phyloP scores from a whole-genome alignment of 37 sponge, comb jelly and placozoan species.

The Ephydatia muelleri region DNA sequence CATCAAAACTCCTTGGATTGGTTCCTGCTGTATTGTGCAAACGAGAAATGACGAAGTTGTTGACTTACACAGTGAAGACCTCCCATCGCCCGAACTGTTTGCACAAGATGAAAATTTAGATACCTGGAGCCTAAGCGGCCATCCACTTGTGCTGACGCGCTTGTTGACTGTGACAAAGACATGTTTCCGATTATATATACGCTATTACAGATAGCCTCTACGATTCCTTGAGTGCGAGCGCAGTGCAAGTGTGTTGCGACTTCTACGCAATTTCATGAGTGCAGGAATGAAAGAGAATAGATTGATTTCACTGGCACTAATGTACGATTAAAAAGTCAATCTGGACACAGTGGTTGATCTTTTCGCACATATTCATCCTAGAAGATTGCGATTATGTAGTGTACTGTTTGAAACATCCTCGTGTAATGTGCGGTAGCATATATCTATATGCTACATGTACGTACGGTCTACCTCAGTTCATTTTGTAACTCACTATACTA shows the following conservation, averaged over 20 bases:
- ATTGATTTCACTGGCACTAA: conserved; percentile 41
- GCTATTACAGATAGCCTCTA: conserved; percentile 46
- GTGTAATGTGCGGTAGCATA: no score
- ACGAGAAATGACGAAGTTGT: not conserved
- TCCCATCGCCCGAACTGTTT: conserved; percentile 24
- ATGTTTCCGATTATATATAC: conserved; percentile 31
- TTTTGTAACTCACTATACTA: no score
- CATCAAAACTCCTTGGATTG: not conserved
- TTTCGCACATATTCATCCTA: conserved; percentile 36
- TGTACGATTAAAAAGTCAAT: conserved; percentile 10
- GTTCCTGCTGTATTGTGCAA: not conserved
- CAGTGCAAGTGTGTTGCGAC: no score
- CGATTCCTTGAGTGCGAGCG: conserved; percentile 33
- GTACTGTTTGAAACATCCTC: no score
- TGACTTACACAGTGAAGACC: not conserved
- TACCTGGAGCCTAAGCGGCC: conserved; percentile 9
- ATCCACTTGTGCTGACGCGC: conserved; percentile 28
- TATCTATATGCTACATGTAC: no score
- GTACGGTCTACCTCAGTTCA: no score
- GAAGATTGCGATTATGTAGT: conserved; percentile 19
- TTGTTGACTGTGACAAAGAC: conserved; percentile 26
- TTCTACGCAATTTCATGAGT: conserved; percentile 28
- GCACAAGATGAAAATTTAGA: not conserved
- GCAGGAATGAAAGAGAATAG: conserved; percentile 36
- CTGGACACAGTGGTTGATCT: conserved; percentile 29